Evolutionary conservation across 2,888 invertebrate species (phyloP).

Genomic region (Silvanus unidentatus): DNA sequence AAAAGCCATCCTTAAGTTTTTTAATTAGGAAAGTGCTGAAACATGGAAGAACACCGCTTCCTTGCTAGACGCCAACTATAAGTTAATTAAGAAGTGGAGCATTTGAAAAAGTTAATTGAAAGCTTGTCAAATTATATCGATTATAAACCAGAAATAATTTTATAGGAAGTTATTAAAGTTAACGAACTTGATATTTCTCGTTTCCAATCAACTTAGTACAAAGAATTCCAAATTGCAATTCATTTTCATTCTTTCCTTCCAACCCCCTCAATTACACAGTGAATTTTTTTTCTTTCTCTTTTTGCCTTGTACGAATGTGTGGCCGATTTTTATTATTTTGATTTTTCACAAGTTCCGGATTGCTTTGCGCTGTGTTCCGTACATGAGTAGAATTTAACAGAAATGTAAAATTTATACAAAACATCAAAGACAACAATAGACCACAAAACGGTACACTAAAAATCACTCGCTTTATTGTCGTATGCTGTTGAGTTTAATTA

Average conservation of each 20-base stretch:
- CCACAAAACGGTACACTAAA: too few species aligned
- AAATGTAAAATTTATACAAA: too few species aligned
- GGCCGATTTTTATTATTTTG: background rate
- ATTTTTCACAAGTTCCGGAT: too few species aligned
- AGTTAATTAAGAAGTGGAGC: conserved; percentile 1
- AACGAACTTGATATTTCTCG: conserved; percentile 32
- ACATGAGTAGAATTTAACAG: too few species aligned
- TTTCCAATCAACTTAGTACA: conserved; percentile 31
- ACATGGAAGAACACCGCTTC: too few species aligned
- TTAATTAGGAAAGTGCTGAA: too few species aligned
- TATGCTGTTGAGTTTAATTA: too few species aligned
- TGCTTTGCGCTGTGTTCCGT: too few species aligned
- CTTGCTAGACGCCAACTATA: too few species aligned
- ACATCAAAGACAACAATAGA: too few species aligned
- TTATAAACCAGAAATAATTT: conserved; percentile 24
- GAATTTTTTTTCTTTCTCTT: conserved; percentile 11
- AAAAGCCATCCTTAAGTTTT: too few species aligned
- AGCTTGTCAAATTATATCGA: conserved; percentile 20
- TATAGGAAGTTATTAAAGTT: conserved; percentile 19
- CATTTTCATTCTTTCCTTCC: conserved; percentile 13
- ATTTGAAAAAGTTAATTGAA: conserved; percentile 19
- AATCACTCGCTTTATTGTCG: too few species aligned
- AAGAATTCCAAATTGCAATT: conserved; percentile 20
- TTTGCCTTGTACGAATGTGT: background rate
- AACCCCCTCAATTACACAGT: background rate